A percentile compares a stretch with the other conserved stretches of the same genome.
Conservation (phyloP, 2,888 invertebrate genomes). For the Lymantria monacha region DNA sequence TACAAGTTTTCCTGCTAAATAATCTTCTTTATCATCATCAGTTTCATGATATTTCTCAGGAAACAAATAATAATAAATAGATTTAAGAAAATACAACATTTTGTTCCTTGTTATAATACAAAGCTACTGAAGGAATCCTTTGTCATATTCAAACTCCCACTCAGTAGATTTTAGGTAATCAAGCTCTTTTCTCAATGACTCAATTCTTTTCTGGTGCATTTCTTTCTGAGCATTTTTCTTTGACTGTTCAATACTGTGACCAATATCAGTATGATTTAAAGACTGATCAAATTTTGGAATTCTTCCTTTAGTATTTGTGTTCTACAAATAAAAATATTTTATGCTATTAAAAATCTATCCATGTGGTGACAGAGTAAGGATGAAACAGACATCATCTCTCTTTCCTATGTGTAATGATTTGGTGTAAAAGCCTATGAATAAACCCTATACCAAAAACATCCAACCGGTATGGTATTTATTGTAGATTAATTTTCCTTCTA, state of each 20-base stretch:
- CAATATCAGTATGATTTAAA: constrained; percentile 77
- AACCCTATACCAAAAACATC: too few relatives aligned
- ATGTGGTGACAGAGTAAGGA: background rate
- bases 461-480: too few relatives aligned
- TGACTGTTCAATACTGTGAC: constrained; percentile 79
- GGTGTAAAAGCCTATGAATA: too few relatives aligned
- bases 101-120: constrained; percentile 20
- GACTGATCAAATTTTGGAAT: constrained; percentile 71
- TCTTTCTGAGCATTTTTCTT: constrained; percentile 83
- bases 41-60: constrained; percentile 38
- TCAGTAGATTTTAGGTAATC: constrained; percentile 90
- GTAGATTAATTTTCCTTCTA: too few relatives aligned
- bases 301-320: constrained; percentile 47
- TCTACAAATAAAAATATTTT: constrained; percentile 40
- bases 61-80: constrained; percentile 62
- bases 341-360: background rate
- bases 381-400: too few relatives aligned
- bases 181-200: constrained; percentile 87
- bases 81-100: constrained; percentile 73
- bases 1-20: constrained; percentile 63
- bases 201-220: constrained; percentile 87
- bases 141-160: constrained; percentile 90
- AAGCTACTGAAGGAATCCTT: constrained; percentile 82
- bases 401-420: too few relatives aligned
- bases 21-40: constrained; percentile 54